phyloP scores from a whole-genome alignment of 2,888 invertebrate species.

The Hydropsyche betteni region DNA sequence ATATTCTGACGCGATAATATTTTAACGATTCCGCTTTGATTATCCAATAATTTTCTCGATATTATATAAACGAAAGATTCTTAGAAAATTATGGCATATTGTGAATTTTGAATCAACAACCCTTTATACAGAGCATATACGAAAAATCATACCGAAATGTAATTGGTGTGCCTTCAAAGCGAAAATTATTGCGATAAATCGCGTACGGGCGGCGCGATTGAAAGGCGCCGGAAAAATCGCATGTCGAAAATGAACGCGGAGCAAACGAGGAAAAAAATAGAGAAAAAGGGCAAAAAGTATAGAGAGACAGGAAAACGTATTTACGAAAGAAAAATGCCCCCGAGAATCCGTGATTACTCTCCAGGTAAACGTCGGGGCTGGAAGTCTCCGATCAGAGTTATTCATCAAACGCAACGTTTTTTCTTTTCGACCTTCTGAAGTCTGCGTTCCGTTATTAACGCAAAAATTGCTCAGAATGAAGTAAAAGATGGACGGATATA shows the following conservation, averaged over 20 bases:
- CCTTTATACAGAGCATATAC: too few relatives aligned
- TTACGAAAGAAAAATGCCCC: conserved; percentile 21
- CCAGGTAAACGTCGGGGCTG: conserved; percentile 27
- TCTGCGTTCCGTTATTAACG: conserved; percentile 7
- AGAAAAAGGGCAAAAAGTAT: background rate
- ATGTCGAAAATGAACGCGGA: conserved; percentile 6
- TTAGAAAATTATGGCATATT: too few relatives aligned
- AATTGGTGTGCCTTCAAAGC: too few relatives aligned
- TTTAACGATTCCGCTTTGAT: too few relatives aligned
- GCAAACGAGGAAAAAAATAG: background rate
- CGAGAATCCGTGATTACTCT: conserved; percentile 28
- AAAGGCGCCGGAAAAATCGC: too few relatives aligned
- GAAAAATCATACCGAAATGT: too few relatives aligned
- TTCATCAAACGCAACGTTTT: conserved; percentile 26
- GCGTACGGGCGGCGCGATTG: too few relatives aligned
- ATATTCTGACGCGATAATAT: too few relatives aligned
- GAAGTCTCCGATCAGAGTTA: conserved; percentile 31
- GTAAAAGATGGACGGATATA: background rate
- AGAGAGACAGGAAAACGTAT: conserved; percentile 27
- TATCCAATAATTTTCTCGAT: too few relatives aligned
- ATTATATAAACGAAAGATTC: too few relatives aligned
- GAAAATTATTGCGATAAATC: too few relatives aligned
- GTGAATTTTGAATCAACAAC: too few relatives aligned
- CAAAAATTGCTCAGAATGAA: background rate
- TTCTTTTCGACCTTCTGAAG: background rate